Percentiles rank a stretch among this genome's conserved stretches.
These are phyloP conservation scores for Pseudomyrmex cubaensis DNA, from an alignment of 1,140 invertebrate genomes.

Conservation along the genomic window DNA sequence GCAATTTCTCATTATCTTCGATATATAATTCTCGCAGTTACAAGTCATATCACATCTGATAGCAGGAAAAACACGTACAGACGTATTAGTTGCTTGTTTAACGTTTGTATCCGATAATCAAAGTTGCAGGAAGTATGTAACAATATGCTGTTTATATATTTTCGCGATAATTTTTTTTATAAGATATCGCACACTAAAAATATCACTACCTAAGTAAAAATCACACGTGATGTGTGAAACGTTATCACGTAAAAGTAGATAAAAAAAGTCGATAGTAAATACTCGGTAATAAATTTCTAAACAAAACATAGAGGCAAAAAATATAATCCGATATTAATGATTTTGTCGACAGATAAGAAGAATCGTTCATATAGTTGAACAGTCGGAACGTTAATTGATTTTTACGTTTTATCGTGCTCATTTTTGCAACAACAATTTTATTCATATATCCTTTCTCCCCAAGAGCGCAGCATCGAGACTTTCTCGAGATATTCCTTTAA, in stretches of 20 bases:
- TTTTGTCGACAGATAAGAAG: no score
- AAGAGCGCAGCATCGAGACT: conserved; percentile 2
- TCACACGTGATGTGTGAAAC: no score
- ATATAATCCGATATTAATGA: no score
- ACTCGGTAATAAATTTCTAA: no score
- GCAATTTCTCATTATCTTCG: conserved; percentile 10
- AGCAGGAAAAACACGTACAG: not conserved
- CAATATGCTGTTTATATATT: not conserved
- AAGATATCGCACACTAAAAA: no score
- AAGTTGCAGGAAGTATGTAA: not conserved
- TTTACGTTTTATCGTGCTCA: not conserved
- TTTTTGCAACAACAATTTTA: not conserved
- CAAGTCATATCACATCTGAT: not conserved
- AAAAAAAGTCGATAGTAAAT: no score
- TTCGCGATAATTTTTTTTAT: no score
- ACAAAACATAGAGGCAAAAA: no score
- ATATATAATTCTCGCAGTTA: not conserved
- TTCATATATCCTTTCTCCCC: not conserved
- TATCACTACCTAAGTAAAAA: no score
- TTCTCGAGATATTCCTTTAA: conserved; percentile 33
- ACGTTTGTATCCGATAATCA: not conserved
- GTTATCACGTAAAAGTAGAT: no score
- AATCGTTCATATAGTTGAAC: no score
- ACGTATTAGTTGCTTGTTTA: not conserved
- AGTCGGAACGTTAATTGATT: not conserved